Conservation (phyloP, 1,140 invertebrate genomes). For the Drosophila malerkotliana region DNA sequence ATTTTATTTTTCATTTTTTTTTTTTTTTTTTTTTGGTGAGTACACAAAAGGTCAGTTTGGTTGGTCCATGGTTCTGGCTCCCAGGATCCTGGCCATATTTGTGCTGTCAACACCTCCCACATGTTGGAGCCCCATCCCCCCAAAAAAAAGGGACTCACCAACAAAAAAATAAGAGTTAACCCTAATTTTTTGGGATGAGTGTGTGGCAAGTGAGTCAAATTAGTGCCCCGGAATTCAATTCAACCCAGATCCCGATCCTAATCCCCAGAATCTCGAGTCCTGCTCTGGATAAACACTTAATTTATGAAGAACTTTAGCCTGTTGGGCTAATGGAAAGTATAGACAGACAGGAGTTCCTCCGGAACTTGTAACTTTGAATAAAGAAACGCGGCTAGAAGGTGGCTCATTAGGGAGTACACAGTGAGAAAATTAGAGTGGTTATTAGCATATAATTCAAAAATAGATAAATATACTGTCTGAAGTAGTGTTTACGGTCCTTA, state of each 20-base stretch:
- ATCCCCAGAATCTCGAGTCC: background rate
- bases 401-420: background rate
- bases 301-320: conserved; percentile 74
- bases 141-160: background rate
- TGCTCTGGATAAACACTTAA: conserved; percentile 73
- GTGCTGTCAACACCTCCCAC: conserved; percentile 70
- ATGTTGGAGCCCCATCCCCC: background rate
- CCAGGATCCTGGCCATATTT: conserved; percentile 54
- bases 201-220: conserved; percentile 51
- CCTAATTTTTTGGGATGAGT: conserved; percentile 13
- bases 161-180: conserved; percentile 8
- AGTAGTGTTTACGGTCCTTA: no score
- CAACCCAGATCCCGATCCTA: conserved; percentile 2
- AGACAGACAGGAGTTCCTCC: conserved; percentile 12
- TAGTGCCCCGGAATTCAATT: conserved; percentile 28
- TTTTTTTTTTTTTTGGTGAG: conserved; percentile 12
- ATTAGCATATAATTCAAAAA: no score
- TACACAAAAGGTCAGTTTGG: conserved; percentile 57
- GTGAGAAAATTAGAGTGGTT: background rate
- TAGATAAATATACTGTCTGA: no score
- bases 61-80: conserved; percentile 15
- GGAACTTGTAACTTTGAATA: background rate
- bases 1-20: conserved; percentile 7
- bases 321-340: conserved; percentile 71
- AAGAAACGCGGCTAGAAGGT: background rate